Conservation (phyloP, 2,888 invertebrate species). For the Rotaria socialis region DNA sequence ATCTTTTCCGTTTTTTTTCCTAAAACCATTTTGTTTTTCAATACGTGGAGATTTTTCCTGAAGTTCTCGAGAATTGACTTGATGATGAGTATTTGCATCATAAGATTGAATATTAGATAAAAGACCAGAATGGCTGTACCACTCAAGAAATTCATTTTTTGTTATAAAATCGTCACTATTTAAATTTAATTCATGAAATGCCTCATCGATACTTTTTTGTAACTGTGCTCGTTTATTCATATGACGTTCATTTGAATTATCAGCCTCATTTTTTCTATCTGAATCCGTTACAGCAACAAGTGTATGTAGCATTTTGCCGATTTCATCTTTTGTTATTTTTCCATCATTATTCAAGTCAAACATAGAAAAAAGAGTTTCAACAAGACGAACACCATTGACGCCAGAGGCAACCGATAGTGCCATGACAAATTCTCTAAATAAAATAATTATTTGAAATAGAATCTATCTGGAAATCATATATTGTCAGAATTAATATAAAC, state of each 20-base stretch:
- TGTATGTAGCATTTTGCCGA: neutral
- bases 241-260: neutral
- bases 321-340: conserved; percentile 19
- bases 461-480: too few relatives aligned
- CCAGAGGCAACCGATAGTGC: neutral
- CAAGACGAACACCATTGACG: neutral
- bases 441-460: neutral
- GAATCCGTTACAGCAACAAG: neutral
- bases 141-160: neutral
- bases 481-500: too few relatives aligned
- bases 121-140: neutral
- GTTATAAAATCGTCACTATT: conserved; percentile 26
- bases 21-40: neutral
- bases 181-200: conserved; percentile 5
- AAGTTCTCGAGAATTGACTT: neutral
- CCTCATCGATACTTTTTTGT: conserved; percentile 14
- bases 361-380: neutral
- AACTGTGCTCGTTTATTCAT: neutral
- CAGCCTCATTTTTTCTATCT: neutral
- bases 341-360: neutral
- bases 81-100: neutral
- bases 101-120: neutral
- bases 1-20: neutral
- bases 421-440: conserved; percentile 22
- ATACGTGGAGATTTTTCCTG: neutral